phyloP scores from a whole-genome alignment of 1,140 invertebrate genomes.

The Lethrus apterus region DNA sequence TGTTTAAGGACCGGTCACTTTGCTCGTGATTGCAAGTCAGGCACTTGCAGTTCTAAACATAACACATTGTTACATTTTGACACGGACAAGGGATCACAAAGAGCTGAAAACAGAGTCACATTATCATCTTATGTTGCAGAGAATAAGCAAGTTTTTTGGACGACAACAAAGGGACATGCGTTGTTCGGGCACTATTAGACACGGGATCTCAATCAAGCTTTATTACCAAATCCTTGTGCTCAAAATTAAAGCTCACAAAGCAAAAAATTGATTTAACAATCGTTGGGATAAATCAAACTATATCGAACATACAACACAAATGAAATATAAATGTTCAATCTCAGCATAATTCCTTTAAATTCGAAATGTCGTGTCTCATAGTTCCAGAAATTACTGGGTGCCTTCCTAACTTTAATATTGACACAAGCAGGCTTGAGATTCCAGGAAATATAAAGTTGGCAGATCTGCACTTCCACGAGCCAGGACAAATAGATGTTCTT shows the following conservation, averaged over 20 bases:
- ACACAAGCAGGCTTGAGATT: slow-evolving; percentile 5
- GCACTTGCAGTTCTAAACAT: slow-evolving; percentile 14
- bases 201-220: not conserved
- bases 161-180: too few relatives aligned
- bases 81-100: slow-evolving; percentile 2
- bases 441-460: slow-evolving; percentile 18
- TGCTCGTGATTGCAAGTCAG: slow-evolving; percentile 10
- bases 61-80: slow-evolving; percentile 17
- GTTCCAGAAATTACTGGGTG: slow-evolving; percentile 6
- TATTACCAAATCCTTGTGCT: not conserved
- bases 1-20: slow-evolving; percentile 14
- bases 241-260: not conserved
- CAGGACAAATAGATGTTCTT: slow-evolving; percentile 29
- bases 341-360: slow-evolving; percentile 4
- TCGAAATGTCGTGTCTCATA: slow-evolving; percentile 1
- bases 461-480: slow-evolving; percentile 27
- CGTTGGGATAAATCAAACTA: not conserved
- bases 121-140: not conserved
- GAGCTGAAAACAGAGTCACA: not conserved
- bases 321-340: slow-evolving; percentile 8
- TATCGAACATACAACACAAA: not conserved
- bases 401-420: slow-evolving; percentile 6
- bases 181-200: not conserved
- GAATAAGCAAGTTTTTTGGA: too few relatives aligned
- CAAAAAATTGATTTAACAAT: slow-evolving; percentile 8